Percentiles rank a stretch among this genome's conserved stretches.
Evolutionary conservation across 2,888 invertebrate genomes (phyloP).

Genomic region (Epinotia bilunana): DNA sequence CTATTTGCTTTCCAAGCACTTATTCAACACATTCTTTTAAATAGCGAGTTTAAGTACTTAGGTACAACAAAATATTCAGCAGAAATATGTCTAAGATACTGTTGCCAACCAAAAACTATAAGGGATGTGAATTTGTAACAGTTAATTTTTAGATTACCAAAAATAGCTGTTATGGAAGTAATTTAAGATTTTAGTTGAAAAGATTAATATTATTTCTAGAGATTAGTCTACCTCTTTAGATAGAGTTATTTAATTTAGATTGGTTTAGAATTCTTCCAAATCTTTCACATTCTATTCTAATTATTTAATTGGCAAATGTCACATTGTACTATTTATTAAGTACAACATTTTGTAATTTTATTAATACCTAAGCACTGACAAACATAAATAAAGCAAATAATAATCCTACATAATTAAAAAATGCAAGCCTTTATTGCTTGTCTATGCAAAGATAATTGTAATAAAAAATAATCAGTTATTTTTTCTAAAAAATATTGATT

Average conservation of each 20-base stretch:
- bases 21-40: constrained; percentile 18
- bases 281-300: constrained; percentile 23
- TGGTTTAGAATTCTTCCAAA: constrained; percentile 24
- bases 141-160: background rate
- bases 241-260: constrained; percentile 30
- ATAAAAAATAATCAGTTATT: constrained; percentile 13
- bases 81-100: constrained; percentile 22
- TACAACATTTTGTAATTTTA: constrained; percentile 21
- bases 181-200: constrained; percentile 20
- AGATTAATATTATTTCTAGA: constrained; percentile 23
- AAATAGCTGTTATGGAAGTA: constrained; percentile 7
- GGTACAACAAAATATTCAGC: constrained; percentile 21
- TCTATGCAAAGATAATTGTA: constrained; percentile 53
- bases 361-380: constrained; percentile 8
- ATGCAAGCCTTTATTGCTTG: constrained; percentile 39
- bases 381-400: constrained; percentile 25
- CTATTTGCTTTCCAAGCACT: constrained; percentile 72
- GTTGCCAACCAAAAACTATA: constrained; percentile 14
- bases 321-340: constrained; percentile 37
- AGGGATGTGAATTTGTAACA: background rate
- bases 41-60: constrained; percentile 36
- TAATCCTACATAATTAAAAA: constrained; percentile 42
- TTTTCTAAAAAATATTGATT: background rate
- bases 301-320: constrained; percentile 45
- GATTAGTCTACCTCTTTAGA: constrained; percentile 33